Conservation (phyloP, 2,113 vertebrate genomes). For the Promerops cafer region DNA sequence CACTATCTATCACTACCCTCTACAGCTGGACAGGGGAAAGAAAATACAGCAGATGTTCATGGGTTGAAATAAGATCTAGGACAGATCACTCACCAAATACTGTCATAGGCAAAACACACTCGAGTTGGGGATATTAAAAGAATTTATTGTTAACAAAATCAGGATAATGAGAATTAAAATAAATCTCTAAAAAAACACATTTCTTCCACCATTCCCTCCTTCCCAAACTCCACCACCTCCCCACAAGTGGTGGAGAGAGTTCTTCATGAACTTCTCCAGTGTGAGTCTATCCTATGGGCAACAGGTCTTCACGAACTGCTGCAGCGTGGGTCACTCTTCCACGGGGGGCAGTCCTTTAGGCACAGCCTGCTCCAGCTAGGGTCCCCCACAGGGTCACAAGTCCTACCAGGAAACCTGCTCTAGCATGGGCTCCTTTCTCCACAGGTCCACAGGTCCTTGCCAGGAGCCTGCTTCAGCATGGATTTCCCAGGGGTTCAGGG, state of each 20-base stretch:
- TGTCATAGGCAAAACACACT: background rate
- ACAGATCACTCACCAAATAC: background rate
- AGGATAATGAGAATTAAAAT: background rate
- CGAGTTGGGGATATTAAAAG: accelerated
- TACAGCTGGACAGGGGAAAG: background rate
- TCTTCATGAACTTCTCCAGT: background rate
- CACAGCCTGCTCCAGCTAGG: background rate
- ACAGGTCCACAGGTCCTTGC: background rate
- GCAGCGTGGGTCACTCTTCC: background rate
- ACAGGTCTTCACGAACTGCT: accelerated
- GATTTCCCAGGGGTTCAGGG: background rate
- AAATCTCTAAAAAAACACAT: background rate
- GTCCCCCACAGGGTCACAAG: background rate
- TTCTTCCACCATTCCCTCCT: background rate
- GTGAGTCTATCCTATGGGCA: background rate
- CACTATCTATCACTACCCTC: background rate
- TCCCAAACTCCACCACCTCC: background rate
- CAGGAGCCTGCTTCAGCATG: background rate
- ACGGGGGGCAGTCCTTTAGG: background rate
- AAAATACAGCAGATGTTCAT: background rate
- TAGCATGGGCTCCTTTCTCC: background rate
- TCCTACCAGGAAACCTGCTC: background rate
- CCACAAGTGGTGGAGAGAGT: background rate
- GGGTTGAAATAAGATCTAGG: background rate
- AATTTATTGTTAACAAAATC: background rate